Evolutionary conservation across 2,113 vertebrate species (phyloP).

Genomic region (Felis catus): F.catus_Fca126_mat1.0 CM031413.1:98659001-98659500

Average conservation of each 20-base stretch:
- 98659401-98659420: neutral
- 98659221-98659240: conserved; percentile 21
- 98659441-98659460: conserved; percentile 88
- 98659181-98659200: conserved; percentile 40
- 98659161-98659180: conserved; percentile 66
- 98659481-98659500: conserved; percentile 90
- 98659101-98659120: conserved; percentile 55
- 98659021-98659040: conserved; percentile 64
- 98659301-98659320: neutral
- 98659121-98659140: conserved; percentile 69
- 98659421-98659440: neutral
- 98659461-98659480: conserved; percentile 87
- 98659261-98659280: neutral
- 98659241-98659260: neutral
- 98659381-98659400: neutral
- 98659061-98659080: conserved; percentile 56
- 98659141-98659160: conserved; percentile 63
- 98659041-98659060: conserved; percentile 51
- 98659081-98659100: conserved; percentile 70
- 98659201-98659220: neutral
- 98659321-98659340: neutral
- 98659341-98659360: neutral
- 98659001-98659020: conserved; percentile 45
- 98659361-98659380: neutral
- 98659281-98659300: neutral